Evolutionary conservation across 2,113 vertebrate species (phyloP).

Genomic region (Lepus europaeus): DNA sequence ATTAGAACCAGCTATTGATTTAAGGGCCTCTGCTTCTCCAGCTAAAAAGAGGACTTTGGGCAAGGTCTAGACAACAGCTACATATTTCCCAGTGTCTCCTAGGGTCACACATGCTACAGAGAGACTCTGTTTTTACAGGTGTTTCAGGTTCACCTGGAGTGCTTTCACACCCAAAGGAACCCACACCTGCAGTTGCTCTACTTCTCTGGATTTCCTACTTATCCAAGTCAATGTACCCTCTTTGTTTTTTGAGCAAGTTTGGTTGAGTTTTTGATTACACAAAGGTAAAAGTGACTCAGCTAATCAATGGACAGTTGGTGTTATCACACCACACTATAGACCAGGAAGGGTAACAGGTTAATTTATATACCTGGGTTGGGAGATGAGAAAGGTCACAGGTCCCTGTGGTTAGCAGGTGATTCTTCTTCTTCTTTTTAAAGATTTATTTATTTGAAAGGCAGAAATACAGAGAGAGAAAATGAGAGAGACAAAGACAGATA

Average conservation of each 20-base stretch:
- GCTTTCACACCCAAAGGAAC: neutral
- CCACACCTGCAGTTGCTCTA: neutral
- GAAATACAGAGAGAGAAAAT: too few species aligned
- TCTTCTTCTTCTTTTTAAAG: neutral
- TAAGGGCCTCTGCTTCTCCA: neutral
- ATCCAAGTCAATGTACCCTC: neutral
- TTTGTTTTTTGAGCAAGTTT: constrained; percentile 40
- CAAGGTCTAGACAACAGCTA: neutral
- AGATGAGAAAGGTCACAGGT: neutral
- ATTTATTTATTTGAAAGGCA: too few species aligned
- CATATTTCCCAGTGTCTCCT: neutral
- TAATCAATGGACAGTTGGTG: neutral
- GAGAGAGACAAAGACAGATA: too few species aligned
- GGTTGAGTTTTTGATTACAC: constrained; percentile 51
- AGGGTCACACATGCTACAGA: neutral
- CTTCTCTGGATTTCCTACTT: neutral
- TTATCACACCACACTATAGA: neutral
- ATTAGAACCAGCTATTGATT: neutral
- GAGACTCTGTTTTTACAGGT: neutral
- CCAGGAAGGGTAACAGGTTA: neutral
- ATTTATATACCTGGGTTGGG: neutral
- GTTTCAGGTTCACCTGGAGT: neutral
- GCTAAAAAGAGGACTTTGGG: neutral
- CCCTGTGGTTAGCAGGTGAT: neutral
- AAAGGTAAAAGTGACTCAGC: neutral